phyloP scores from a whole-genome alignment of 35 echinoderm and acorn worm species.

The Apostichopus japonicus region DNA sequence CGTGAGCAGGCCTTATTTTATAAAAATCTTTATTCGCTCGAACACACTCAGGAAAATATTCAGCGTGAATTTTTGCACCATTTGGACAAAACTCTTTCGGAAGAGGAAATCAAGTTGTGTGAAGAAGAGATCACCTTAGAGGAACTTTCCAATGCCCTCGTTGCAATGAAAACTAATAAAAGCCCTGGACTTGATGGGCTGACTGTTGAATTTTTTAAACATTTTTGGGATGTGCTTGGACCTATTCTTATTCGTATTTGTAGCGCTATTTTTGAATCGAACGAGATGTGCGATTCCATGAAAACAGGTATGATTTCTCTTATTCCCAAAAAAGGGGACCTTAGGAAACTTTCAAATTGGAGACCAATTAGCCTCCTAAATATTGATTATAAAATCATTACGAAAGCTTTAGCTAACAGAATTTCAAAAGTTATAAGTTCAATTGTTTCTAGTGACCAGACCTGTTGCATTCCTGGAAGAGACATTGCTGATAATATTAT shows the following conservation, averaged over 20 bases:
- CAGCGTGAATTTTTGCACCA: constrained; percentile 1
- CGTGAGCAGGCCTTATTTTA: constrained; percentile 4
- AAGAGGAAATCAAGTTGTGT: background rate
- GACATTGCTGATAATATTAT: constrained; percentile 54
- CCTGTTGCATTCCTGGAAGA: constrained; percentile 46
- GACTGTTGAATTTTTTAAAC: constrained; percentile 39
- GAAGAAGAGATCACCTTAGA: background rate
- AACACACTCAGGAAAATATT: background rate
- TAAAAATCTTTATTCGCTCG: background rate
- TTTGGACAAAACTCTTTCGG: constrained; percentile 3
- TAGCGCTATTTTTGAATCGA: background rate
- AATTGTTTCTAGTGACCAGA: background rate
- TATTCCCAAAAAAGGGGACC: constrained; percentile 43
- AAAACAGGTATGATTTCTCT: constrained; percentile 20
- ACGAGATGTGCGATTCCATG: constrained; percentile 30
- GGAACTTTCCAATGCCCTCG: background rate
- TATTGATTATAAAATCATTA: constrained; percentile 36
- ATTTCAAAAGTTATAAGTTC: background rate
- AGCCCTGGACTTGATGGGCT: constrained; percentile 25
- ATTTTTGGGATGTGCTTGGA: constrained; percentile 18
- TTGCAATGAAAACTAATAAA: constrained; percentile 3
- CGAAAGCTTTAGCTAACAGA: constrained; percentile 5
- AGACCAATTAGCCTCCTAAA: constrained; percentile 30
- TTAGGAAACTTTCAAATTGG: constrained; percentile 32
- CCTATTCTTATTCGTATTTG: background rate